Conservation (phyloP, 1,140 invertebrate species). For the Diplogasteroides magnus region DNA sequence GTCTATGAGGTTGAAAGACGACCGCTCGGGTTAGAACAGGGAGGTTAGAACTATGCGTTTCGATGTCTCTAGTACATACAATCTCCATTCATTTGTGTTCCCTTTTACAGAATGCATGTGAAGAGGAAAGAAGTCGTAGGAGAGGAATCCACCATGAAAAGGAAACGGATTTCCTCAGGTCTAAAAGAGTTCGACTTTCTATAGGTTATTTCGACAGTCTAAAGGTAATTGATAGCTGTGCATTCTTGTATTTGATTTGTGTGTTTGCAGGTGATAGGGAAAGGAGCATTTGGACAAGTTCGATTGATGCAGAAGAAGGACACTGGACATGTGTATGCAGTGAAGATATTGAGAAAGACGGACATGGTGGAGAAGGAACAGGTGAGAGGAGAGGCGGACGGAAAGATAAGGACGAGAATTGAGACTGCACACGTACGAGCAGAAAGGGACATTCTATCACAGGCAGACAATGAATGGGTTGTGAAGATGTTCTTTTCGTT, state of each 20-base stretch:
- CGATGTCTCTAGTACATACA: too few species aligned
- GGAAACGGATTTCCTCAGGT: slow-evolving; percentile 91
- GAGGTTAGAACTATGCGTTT: too few species aligned
- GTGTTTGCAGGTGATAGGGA: too few species aligned
- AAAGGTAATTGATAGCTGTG: slow-evolving; percentile 93
- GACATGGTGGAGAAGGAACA: slow-evolving; percentile 99
- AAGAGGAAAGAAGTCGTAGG: slow-evolving; percentile 64
- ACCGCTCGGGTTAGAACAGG: too few species aligned
- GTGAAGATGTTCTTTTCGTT: slow-evolving; percentile 99
- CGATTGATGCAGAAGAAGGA: slow-evolving; percentile 99
- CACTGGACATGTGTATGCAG: slow-evolving; percentile 98
- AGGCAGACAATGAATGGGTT: slow-evolving; percentile 99
- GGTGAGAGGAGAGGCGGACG: too few species aligned
- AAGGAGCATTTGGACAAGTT: too few species aligned
- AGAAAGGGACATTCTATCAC: slow-evolving; percentile 92
- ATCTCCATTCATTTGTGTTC: neutral
- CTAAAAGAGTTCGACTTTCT: slow-evolving; percentile 87
- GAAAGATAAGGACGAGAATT: too few species aligned
- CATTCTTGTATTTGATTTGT: slow-evolving; percentile 73
- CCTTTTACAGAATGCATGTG: slow-evolving; percentile 37
- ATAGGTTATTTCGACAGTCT: slow-evolving; percentile 97
- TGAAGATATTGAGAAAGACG: slow-evolving; percentile 97
- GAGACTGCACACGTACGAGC: slow-evolving; percentile 91
- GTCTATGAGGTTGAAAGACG: neutral
- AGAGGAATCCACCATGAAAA: slow-evolving; percentile 90